These are phyloP conservation scores for Drosophila pallidifrons DNA, from an alignment of 1,140 invertebrate species.

Conservation along the genomic window DNA sequence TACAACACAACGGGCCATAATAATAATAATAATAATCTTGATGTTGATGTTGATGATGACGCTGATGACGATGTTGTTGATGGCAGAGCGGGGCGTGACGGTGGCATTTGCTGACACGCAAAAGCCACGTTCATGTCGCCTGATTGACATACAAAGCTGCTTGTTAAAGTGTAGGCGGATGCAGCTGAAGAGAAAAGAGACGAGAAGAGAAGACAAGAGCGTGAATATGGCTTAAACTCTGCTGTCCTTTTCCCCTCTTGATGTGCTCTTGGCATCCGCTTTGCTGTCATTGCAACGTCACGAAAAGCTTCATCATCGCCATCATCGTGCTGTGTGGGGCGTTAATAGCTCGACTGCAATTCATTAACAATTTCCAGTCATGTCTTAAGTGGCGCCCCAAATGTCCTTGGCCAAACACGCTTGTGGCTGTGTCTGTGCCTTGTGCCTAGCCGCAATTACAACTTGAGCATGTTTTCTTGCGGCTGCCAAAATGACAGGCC, in stretches of 20 bases:
- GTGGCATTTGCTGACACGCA: constrained; percentile 58
- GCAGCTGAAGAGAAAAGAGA: neutral
- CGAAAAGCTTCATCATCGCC: constrained; percentile 7
- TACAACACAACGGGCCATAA: neutral
- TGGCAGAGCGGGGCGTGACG: constrained; percentile 30
- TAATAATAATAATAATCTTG: constrained; percentile 18
- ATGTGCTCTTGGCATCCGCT: constrained; percentile 24
- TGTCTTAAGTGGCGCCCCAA: constrained; percentile 40
- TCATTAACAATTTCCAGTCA: constrained; percentile 64
- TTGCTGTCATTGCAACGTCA: constrained; percentile 28
- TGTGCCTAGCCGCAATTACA: constrained; percentile 29
- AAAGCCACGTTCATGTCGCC: constrained; percentile 59
- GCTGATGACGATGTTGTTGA: constrained; percentile 27
- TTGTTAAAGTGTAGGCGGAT: constrained; percentile 11
- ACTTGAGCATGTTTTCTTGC: constrained; percentile 18
- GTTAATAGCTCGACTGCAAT: constrained; percentile 58
- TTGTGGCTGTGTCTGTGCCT: neutral
- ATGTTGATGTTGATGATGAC: neutral
- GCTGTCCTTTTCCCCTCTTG: neutral
- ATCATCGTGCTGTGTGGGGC: constrained; percentile 15
- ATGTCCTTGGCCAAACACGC: neutral
- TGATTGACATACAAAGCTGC: constrained; percentile 76
- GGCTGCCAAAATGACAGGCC: constrained; percentile 13
- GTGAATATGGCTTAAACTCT: constrained; percentile 12
- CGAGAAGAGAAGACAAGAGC: neutral